Evolutionary conservation across 2,888 invertebrate genomes (phyloP), one percentile per base, ranked within the genome.

Genomic region (Drosophila mulleri): DNA sequence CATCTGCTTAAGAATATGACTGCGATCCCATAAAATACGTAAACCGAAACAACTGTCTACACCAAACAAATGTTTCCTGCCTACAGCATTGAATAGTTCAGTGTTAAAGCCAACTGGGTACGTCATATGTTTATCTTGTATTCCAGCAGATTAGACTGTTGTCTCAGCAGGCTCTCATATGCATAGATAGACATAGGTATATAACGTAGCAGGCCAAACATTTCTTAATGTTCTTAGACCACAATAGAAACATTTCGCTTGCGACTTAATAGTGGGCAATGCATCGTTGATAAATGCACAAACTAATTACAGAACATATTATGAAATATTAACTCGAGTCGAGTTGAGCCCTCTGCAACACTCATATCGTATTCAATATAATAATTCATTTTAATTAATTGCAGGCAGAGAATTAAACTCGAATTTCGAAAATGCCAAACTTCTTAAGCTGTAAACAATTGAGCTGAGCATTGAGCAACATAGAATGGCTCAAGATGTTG

Each of bases 371-470:
- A 57, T 57, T 20, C 35, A 7, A 57, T 57, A 20, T 66, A 67
- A 41, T 67, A 32, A 67, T 75, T 75, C 67, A 78, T 67, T 69
- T 53, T 54, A 37, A 58, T 32, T 41, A 11, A 32, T 62, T 60
- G 32, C 45, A 53, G 61, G 41, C 48, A 52, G 48, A 26, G 39
- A 47, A 29, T 72, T 66, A 54, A 45, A 54, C 67, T 41, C n/a
- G 50, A 56, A 45, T 50, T 56, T 41, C 56, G 39, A 18, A 47
- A 63, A 62, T 66, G 48, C 23, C 29, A 62, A 72, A 78, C 75
- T 82, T 74, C 70, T 67, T 82, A 75, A 85, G 54, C 72, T 64
- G 67, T 73, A 66, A 85, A 73, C 82, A 85, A 84, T 78, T 58
- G 65, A 63, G 69, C 65, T 78, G 60, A 32, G 37, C 45, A 35